Base-by-base conservation (phyloP, 35 echinoderm and acorn worm genomes). In the Apostichopus parvimensis region DNA sequence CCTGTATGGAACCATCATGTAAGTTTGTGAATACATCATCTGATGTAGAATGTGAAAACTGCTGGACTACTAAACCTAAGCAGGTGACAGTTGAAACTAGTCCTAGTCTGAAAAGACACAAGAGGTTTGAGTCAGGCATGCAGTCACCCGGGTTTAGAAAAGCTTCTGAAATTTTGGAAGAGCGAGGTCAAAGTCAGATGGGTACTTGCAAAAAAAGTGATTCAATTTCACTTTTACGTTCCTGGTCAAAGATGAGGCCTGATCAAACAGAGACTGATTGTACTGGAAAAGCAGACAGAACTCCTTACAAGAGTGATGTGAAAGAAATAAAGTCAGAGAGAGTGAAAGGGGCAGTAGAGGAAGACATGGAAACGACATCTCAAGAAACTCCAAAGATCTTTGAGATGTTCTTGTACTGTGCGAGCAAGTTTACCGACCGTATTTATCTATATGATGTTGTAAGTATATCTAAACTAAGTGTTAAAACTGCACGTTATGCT, bases 391-490 rank as follows among this genome's bases (percentile, higher is more conserved):
- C 8, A 77, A 56, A 77, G 14, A 57, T 92, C 6, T 93, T 86
- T 80, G 87, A 87, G 25, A 52, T 80, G 9, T 92, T 96, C 58
- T 75, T 94, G 6, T 96, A 86, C 76, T 94, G 95, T 91, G 83
- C 86, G 52, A 96, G 95, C 91, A 94, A 90, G 79, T 89, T 91
- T 87, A 96, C 95, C 6, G 93, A 93, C 23, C 92, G 95, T 75
- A 94, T 96, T 72, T 96, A 96, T 70, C 77, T 96, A 8, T 93
- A 94, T 92, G 93, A 96, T 86, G 58, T 91, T 87, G 95, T 96
- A 62, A 79, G 93, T 93, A n/a, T n/a, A 89, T 52, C 15, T 62
- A 45, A 2, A 45, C 34, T 45, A 45, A 2, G 34, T 45, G 34
- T 4, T 45, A 0, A 45, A 45, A 45, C 34, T 45, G 34, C 34